Base-by-base conservation (phyloP, 2,113 vertebrate genomes). In the Seriola rivoliana region DNA sequence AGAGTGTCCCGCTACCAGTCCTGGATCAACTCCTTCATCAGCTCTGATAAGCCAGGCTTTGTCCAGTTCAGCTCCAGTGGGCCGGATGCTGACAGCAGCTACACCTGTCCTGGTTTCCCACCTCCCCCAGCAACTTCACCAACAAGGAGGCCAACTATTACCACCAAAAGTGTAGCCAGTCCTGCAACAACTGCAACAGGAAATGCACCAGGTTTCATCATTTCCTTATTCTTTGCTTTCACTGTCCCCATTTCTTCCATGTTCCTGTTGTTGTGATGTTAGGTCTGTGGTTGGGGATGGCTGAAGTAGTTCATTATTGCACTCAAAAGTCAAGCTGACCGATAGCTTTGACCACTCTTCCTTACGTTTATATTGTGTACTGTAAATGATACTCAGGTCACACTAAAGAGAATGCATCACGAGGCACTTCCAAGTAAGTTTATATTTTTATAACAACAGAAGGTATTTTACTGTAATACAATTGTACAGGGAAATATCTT, bases 151-250 rank as follows among this genome's bases (percentile, higher is more conserved):
- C 40, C 46, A 40, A 73, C 1, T 48, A 29, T 11, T n/a, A 17
- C 11, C 5, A 32, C 34, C 17, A 6, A 21, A 52, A 2, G 1
- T 58, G 0, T 34, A 16, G 69, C 62, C 8, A 78, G 8, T 68
- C 40, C 76, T 17, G 0, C 21, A 44, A n/a, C 38, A 19, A 11
- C 46, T 23, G 5, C 77, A 58, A 68, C 42, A 63, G 82, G 63
- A 80, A 17, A 64, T 23, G 79, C 71, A 25, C n/a, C 74, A 50
- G 0, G 34, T 75, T 65, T 81, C 2, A 50, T 63, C 13, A 1
- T 70, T 10, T 83, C 72, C 14, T 46, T 65, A 1, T 14, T 85
- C 5, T 8, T 90, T 1, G 71, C 55, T 40, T 57, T 91, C 2
- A 2, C 29, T 70, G 14, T 85, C 4, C 8, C 64, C 8, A 23